Percentiles rank a stretch among this genome's conserved stretches.
phyloP scores from a whole-genome alignment of 2,797 vertebrate genomes.

The Rhinella marina region DNA sequence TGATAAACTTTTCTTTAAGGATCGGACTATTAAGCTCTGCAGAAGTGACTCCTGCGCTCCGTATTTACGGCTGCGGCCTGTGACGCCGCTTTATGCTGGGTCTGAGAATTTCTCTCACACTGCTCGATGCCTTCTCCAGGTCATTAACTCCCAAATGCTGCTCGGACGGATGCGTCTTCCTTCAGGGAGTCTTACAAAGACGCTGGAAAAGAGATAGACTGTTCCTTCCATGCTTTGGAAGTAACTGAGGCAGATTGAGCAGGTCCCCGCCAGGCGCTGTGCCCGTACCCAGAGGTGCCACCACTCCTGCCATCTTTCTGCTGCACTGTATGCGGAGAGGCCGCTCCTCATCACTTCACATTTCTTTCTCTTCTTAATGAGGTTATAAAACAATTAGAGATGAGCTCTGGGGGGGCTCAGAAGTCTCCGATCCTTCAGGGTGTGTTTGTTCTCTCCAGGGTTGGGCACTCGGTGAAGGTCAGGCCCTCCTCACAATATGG shows the following conservation, averaged over 20 bases:
- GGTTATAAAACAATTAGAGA: conserved; percentile 81
- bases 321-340: conserved; percentile 63
- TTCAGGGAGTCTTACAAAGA: conserved; percentile 56
- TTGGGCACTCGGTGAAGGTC: conserved; percentile 76
- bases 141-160: conserved; percentile 43
- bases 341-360: conserved; percentile 69
- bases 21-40: conserved; percentile 27
- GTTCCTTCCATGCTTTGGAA: conserved; percentile 12
- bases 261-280: background rate
- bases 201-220: conserved; percentile 34
- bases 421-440: conserved; percentile 62
- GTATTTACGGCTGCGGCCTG: background rate
- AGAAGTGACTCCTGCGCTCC: background rate
- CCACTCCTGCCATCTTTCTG: background rate
- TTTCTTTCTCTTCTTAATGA: conserved; percentile 79
- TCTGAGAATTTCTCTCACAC: background rate
- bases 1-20: conserved; percentile 39
- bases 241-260: conserved; percentile 47
- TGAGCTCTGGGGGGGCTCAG: conserved; percentile 68
- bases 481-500: conserved; percentile 71
- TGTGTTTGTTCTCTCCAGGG: conserved; percentile 74
- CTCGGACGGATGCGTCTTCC: conserved; percentile 59
- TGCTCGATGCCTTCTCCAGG: conserved; percentile 54
- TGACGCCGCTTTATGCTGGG: background rate
- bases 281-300: conserved; percentile 6